Percentiles rank a stretch among this genome's conserved stretches.
Conservation (phyloP, 1,140 invertebrate genomes). For the Acyrthosiphon pisum region DNA sequence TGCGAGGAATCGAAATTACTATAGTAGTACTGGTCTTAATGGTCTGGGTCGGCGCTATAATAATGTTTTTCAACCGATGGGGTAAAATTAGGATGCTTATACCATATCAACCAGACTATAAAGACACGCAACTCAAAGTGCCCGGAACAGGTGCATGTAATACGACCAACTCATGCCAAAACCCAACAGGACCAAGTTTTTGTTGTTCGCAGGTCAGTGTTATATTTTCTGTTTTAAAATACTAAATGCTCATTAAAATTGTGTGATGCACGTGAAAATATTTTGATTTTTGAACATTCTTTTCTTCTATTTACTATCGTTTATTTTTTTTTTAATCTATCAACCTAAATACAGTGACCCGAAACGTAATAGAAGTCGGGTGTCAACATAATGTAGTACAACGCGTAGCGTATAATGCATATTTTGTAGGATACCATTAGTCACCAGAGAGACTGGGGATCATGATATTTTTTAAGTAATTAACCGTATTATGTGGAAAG, state of each 20-base stretch:
- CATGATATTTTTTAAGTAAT: slow-evolving; percentile 10
- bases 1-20: slow-evolving; percentile 77
- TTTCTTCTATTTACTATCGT: neutral
- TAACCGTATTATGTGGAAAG: neutral
- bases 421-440: slow-evolving; percentile 33
- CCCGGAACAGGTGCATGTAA: slow-evolving; percentile 60
- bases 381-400: slow-evolving; percentile 29
- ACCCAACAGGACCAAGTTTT: slow-evolving; percentile 59
- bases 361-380: neutral
- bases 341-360: neutral
- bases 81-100: slow-evolving; percentile 86
- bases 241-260: slow-evolving; percentile 8
- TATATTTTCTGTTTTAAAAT: neutral
- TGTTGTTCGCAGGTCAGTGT: slow-evolving; percentile 61
- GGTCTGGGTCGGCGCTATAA: slow-evolving; percentile 79
- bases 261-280: slow-evolving; percentile 46
- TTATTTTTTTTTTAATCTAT: slow-evolving; percentile 18
- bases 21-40: slow-evolving; percentile 78
- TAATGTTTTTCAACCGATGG: slow-evolving; percentile 84
- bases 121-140: slow-evolving; percentile 61
- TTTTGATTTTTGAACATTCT: neutral
- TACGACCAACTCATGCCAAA: slow-evolving; percentile 59
- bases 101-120: slow-evolving; percentile 77
- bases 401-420: neutral
- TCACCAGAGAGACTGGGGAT: neutral